A percentile compares a stretch with the other conserved stretches of the same genome.
These are phyloP conservation scores for Brachystomella parvula DNA, from an alignment of 1,140 invertebrate species.

Conservation along the genomic window DNA sequence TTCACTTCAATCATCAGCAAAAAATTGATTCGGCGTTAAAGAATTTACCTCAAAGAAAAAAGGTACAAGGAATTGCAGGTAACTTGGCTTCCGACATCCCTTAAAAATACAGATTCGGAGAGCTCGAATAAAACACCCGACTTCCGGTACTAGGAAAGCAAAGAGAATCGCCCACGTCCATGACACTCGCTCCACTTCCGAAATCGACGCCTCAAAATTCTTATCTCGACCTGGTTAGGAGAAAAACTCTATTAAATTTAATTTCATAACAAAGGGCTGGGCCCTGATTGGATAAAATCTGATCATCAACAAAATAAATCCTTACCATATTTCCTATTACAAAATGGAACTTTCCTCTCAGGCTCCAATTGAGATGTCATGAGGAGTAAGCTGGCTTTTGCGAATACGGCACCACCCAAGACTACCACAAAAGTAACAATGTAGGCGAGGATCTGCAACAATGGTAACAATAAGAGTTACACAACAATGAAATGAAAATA, in stretches of 20 bases:
- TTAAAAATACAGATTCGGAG: slow-evolving; percentile 85
- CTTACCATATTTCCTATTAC: slow-evolving; percentile 72
- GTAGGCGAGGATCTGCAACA: slow-evolving; percentile 56
- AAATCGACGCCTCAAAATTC: slow-evolving; percentile 65
- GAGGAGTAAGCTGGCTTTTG: slow-evolving; percentile 77
- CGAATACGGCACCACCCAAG: slow-evolving; percentile 67
- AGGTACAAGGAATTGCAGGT: slow-evolving; percentile 59
- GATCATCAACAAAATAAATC: background rate
- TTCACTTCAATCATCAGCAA: background rate
- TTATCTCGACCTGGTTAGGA: slow-evolving; percentile 63
- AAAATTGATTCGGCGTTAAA: background rate
- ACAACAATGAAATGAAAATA: background rate
- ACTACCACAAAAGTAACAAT: slow-evolving; percentile 75
- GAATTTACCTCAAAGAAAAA: slow-evolving; percentile 59
- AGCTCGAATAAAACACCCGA: slow-evolving; percentile 74
- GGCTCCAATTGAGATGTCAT: slow-evolving; percentile 81
- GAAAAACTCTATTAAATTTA: background rate
- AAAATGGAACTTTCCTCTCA: slow-evolving; percentile 64
- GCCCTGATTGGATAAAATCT: slow-evolving; percentile 26
- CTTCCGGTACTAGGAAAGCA: slow-evolving; percentile 74
- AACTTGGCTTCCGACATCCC: slow-evolving; percentile 59
- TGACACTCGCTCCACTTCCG: slow-evolving; percentile 71
- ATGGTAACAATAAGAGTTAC: slow-evolving; percentile 11
- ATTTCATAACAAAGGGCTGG: background rate
- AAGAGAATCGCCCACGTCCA: slow-evolving; percentile 91